These are phyloP conservation scores for Pangasius larnaudii DNA, from an alignment of 2,797 vertebrate species.

Conservation along the genomic window DNA sequence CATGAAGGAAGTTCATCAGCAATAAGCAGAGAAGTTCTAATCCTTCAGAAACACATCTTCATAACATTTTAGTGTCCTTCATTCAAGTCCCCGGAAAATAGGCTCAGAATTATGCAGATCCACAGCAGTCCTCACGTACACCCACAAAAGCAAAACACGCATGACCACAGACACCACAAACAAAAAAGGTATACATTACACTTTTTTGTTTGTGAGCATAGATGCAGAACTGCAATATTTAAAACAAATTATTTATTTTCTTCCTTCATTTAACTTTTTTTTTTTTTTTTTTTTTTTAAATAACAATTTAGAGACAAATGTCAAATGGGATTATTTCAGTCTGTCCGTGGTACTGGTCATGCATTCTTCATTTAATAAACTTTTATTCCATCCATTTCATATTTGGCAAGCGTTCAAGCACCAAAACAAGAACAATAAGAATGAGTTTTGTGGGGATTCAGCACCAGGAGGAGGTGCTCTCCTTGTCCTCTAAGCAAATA, in stretches of 20 bases:
- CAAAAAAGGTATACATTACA: conserved; percentile 65
- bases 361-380: conserved; percentile 77
- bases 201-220: conserved; percentile 73
- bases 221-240: conserved; percentile 69
- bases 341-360: conserved; percentile 81
- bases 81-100: conserved; percentile 45
- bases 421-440: conserved; percentile 67
- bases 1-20: conserved; percentile 63
- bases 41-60: conserved; percentile 62
- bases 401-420: conserved; percentile 86
- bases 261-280: conserved; percentile 57
- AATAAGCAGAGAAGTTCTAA: conserved; percentile 67
- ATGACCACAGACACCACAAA: conserved; percentile 73
- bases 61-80: conserved; percentile 60
- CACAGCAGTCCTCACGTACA: conserved; percentile 64
- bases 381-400: conserved; percentile 66
- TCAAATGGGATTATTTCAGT: conserved; percentile 70
- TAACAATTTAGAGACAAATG: conserved; percentile 63
- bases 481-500: conserved; percentile 28
- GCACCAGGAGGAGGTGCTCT: conserved; percentile 56
- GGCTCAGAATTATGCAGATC: conserved; percentile 66
- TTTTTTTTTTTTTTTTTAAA: conserved; percentile 27
- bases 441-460: conserved; percentile 54
- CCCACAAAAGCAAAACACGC: conserved; percentile 58
- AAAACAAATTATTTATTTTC: conserved; percentile 63